phyloP scores from a whole-genome alignment of 2,113 vertebrate species.

The Sinocyclocheilus grahami region DNA sequence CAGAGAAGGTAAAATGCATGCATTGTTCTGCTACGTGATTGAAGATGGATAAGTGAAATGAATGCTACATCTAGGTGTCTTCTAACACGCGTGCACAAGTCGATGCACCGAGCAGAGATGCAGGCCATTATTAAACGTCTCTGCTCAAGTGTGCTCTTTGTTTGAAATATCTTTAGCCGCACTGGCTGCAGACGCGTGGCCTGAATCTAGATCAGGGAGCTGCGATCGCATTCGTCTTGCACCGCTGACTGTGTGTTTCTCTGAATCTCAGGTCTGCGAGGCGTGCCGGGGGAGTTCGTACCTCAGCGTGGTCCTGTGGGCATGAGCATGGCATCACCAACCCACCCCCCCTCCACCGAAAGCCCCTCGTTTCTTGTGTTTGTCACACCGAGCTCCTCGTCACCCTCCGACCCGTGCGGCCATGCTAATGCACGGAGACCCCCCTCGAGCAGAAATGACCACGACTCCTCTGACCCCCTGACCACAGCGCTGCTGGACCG shows the following conservation, averaged over 20 bases:
- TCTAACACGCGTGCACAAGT: neutral
- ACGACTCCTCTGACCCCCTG: conserved; percentile 86
- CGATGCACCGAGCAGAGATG: neutral
- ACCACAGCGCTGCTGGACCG: conserved; percentile 89
- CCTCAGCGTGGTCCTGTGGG: conserved; percentile 99
- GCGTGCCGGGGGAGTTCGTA: conserved; percentile 94
- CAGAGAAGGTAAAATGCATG: neutral
- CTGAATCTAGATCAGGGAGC: neutral
- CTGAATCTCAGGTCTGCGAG: conserved; percentile 88
- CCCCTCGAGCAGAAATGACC: conserved; percentile 76
- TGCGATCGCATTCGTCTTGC: neutral
- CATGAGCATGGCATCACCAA: conserved; percentile 94
- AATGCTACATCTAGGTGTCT: neutral
- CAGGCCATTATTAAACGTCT: neutral
- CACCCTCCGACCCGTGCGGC: conserved; percentile 88
- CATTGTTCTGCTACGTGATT: neutral
- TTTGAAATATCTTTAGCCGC: conserved; percentile 34
- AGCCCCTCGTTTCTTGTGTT: neutral
- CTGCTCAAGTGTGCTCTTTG: conserved; percentile 7
- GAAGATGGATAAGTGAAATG: neutral
- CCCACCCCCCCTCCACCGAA: conserved; percentile 64
- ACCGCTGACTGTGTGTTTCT: conserved; percentile 39
- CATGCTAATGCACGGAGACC: conserved; percentile 94
- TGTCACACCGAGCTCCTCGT: conserved; percentile 69
- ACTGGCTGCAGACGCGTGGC: conserved; percentile 56